These are phyloP conservation scores for Lucilia sericata DNA, from an alignment of 1,140 invertebrate genomes.

Conservation along the genomic window DNA sequence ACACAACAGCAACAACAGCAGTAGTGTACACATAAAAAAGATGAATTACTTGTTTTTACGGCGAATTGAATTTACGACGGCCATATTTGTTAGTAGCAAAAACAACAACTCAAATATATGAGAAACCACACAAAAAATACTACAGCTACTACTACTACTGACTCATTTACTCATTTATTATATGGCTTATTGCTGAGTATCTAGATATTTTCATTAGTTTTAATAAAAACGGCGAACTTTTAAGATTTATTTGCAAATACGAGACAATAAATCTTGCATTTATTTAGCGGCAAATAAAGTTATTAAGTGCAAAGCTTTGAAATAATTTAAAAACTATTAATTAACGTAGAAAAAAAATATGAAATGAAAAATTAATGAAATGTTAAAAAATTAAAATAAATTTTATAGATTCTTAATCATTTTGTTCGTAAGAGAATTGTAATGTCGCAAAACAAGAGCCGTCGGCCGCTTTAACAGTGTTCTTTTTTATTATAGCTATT, in stretches of 20 bases:
- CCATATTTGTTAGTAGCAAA: constrained; percentile 38
- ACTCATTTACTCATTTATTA: background rate
- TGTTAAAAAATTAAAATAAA: background rate
- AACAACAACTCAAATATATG: background rate
- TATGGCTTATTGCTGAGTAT: background rate
- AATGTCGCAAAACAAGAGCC: background rate
- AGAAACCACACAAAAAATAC: background rate
- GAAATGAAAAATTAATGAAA: background rate
- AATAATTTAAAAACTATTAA: background rate
- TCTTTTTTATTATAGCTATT: background rate
- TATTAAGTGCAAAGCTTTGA: background rate
- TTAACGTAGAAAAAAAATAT: background rate
- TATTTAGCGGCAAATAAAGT: background rate
- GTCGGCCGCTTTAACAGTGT: background rate
- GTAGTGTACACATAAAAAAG: constrained; percentile 27
- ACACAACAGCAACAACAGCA: no score
- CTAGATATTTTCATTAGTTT: background rate
- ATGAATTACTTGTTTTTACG: constrained; percentile 40
- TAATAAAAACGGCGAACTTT: background rate
- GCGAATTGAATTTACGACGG: constrained; percentile 48
- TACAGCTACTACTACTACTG: background rate
- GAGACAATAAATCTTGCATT: background rate
- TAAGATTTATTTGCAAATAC: constrained; percentile 20
- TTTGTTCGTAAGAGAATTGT: background rate
- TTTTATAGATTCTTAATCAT: background rate